Evolutionary conservation across 2,888 invertebrate species (phyloP), one percentile per base, ranked within the genome.

Genomic region (Heliconius charithonia): DNA sequence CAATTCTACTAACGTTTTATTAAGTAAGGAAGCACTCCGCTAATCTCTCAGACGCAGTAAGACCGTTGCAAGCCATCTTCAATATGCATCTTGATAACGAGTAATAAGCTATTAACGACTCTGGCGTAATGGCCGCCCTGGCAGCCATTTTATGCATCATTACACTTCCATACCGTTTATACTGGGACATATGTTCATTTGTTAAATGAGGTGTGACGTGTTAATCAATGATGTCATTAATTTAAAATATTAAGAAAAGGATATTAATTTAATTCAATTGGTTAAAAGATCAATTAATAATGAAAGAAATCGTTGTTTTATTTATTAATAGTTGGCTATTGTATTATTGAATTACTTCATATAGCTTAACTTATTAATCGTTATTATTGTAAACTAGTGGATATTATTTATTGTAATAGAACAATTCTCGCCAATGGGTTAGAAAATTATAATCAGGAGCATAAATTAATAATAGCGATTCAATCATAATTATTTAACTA

Each of bases 131-230:
- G 73, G 75, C 77, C 72, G 73, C 71, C 67, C 79, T 79, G 81
- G 81, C 81, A 77, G 83, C 81, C 82, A 79, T 83, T 84, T 83
- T 83, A 80, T 82, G 83, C 83, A 82, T 81, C 84, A 84, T 85
- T 83, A 84, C 83, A 83, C 79, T 80, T 82, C 81, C 81, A 81
- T 81, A 79, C 81, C 81, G 82, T 83, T 83, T 83, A 79, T 80
- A 75, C 74, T 75, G 73, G 70, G 51, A 37, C 75, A 77, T 73
- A 79, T 67, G 67, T 79, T 62, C 72, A 67, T 41, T 62, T 76
- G 69, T 74, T 75, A 45, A 79, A 79, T 69, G 76, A 73, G 65
- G 76, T 69, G 73, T 75, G 45, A 78, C 72, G n/a, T 59, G 70
- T 41, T 76, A 59, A 51, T 63, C 71, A 76, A 71, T 76, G 62